Conservation (phyloP, 2,797 vertebrate species). For the Euthynnus affinis region DNA sequence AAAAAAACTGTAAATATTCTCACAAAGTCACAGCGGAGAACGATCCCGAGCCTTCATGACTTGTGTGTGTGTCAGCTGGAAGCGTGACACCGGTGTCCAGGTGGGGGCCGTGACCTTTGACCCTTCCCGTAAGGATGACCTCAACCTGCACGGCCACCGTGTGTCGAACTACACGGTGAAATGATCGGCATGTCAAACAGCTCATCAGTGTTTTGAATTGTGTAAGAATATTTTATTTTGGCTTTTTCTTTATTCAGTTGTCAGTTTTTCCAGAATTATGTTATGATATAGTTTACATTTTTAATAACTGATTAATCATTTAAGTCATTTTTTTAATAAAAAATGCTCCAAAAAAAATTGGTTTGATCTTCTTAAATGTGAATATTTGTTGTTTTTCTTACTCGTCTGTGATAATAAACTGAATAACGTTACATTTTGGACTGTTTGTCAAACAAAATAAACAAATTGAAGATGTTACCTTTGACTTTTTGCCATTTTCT, state of each 20-base stretch:
- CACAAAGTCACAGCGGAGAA: background rate
- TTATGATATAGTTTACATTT: too few species aligned
- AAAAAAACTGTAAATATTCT: too few species aligned
- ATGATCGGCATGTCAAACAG: conserved; percentile 36
- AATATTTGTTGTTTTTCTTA: too few species aligned
- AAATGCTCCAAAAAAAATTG: too few species aligned
- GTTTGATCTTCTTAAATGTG: too few species aligned
- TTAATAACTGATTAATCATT: background rate
- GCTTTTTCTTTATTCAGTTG: background rate
- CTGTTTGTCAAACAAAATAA: too few species aligned
- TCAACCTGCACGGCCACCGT: background rate
- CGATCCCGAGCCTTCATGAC: conserved; percentile 18
- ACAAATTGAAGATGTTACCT: too few species aligned
- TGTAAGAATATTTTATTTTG: background rate
- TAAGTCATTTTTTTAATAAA: too few species aligned
- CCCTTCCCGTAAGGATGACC: conserved; percentile 26
- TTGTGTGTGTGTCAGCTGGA: conserved; percentile 42
- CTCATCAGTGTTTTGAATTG: background rate
- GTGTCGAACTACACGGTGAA: background rate
- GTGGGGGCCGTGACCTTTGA: conserved; percentile 51
- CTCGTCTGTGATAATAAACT: too few species aligned
- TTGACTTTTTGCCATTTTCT: too few species aligned
- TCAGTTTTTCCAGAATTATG: background rate
- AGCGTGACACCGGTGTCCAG: conserved; percentile 45
- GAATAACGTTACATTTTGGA: too few species aligned